phyloP scores from a whole-genome alignment of 2,797 vertebrate species.

The Uromys caudimaculatus region DNA sequence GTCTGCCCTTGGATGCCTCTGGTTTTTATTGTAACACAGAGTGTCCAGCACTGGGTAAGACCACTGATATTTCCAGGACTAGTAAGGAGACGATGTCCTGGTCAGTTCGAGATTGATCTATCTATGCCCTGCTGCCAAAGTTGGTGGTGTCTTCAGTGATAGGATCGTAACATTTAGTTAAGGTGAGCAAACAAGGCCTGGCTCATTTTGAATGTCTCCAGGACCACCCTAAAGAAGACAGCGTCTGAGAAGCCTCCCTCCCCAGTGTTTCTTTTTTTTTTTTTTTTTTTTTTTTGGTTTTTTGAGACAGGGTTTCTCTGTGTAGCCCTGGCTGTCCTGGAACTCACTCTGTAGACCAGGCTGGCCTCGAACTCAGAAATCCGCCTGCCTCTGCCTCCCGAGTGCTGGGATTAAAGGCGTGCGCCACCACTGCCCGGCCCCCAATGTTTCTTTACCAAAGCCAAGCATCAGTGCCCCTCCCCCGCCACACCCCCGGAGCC shows the following conservation, averaged over 20 bases:
- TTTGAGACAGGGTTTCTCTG: too few species aligned
- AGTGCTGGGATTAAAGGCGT: too few species aligned
- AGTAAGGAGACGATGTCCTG: neutral
- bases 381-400: too few species aligned
- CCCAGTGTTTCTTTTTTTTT: neutral
- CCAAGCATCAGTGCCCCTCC: neutral
- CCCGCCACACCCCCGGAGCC: fast-evolving
- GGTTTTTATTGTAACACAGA: neutral
- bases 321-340: too few species aligned
- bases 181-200: neutral
- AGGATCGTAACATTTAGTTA: neutral
- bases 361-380: too few species aligned
- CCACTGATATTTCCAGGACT: neutral
- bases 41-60: neutral
- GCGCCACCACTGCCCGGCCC: too few species aligned
- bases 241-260: neutral
- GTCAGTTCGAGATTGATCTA: neutral
- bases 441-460: neutral
- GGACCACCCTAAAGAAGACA: neutral
- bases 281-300: too few species aligned
- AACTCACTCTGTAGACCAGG: too few species aligned
- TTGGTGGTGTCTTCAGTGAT: neutral
- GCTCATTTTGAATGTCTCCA: neutral
- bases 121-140: neutral
- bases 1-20: neutral